Evolutionary conservation across 2,888 invertebrate species (phyloP), one percentile per base, ranked within the genome.

Genomic region (Hanleya hanleyi): DNA sequence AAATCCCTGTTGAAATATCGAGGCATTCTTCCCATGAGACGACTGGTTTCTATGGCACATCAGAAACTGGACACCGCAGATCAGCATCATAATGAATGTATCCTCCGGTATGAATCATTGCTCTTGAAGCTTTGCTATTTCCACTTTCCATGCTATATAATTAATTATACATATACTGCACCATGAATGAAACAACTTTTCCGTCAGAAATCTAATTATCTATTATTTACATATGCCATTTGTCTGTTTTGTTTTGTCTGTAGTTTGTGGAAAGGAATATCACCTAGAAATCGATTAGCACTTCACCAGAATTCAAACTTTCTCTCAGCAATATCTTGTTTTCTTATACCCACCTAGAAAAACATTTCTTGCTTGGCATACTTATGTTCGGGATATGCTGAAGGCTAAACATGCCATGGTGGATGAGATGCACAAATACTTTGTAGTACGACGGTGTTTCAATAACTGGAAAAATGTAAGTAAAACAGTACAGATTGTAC

Each of bases 401-500:
- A 49, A 67, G 37, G 80, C 81, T 49, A 86, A 85, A 66, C 78
- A 84, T n/a, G 71, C 76, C 22, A 64, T 86, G 70, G 89, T 89
- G 1, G 83, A 86, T 73, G 78, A 85, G 37, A 83, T 89, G 83
- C 77, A 80, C 70, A 81, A 83, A 33, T 85, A 83, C 69, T 73
- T 86, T 5, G 70, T 86, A 18, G 74, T 86, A 26, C 84, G 83
- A 75, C 80, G 84, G 33, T 86, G 81, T 68, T 88, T 88, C 74
- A 80, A 77, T 35, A 84, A 79, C 69, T 88, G 88, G 88, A 87
- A 81, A 80, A 80, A 83, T 75, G 88, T 88, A 78, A 78, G 80
- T 67, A 15, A 12, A 22, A 50, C 36, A n/a, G 15, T 22, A 57
- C 65, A 51, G 2, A n/a, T n/a, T 41, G 26, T 22, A 32, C n/a